Base-by-base conservation (phyloP, 2,113 vertebrate genomes). In the Macheiramphus alcinus region DNA sequence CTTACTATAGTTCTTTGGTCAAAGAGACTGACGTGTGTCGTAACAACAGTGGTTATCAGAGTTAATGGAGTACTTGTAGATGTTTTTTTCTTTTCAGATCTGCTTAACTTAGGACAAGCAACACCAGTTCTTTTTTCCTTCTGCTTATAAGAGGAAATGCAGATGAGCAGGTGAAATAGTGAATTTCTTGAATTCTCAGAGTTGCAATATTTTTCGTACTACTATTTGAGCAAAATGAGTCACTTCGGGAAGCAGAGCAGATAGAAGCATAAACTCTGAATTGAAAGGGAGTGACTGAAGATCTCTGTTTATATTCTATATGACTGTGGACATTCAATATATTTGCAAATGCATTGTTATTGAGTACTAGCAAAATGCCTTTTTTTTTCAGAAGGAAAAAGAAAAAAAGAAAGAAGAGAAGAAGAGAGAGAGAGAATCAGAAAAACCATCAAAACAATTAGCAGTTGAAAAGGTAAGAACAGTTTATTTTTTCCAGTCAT, bases 381-480 rank as follows among this genome's bases (percentile, higher is more conserved):
- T 88, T 96, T 70, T 96, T 75, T 96, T 93, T 80, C 95, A 99
- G 99, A 99, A 98, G 97, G 98, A 99, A 97, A 99, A 99, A 94
- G 98, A 99, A 96, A 99, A 99, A 96, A 99, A 99, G 97, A 99
- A 98, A 95, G 98, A 99, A 95, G 99, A 99, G 68, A 98, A 96
- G 91, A 99, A 98, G 95, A 98, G 96, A 97, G 99, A 99, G 61
- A 98, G 96, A 95, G 99, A 99, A 86, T 92, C 98, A 67, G 99
- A 99, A 97, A 99, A 99, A 97, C 71, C 98, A 70, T 73, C 93
- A 52, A 98, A 98, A 94, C 95, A 97, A 62, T 88, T 98, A 94
- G 91, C 96, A 93, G 91, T 90, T 91, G 98, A 98, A 97, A 98
- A 98, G 98, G 98, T 98, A 98, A 97, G 62, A 61, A 15, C 6